phyloP scores from a whole-genome alignment of 2,888 invertebrate genomes.

The Volucella inanis region DNA sequence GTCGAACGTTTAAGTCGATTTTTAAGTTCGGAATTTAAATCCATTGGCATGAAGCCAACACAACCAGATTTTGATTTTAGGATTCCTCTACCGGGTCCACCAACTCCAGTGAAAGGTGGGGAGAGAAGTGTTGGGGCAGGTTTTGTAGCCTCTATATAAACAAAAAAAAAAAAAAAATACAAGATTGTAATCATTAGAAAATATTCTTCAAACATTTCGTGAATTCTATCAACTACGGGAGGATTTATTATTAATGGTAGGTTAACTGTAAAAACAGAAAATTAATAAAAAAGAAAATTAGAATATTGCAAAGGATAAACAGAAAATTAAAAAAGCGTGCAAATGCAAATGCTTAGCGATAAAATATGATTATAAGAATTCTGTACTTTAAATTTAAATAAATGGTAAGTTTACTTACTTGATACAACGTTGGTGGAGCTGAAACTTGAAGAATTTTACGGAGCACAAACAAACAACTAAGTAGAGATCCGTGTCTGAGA shows the following conservation, averaged over 20 bases:
- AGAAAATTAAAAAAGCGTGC: slow-evolving; percentile 56
- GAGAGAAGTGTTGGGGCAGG: slow-evolving; percentile 69
- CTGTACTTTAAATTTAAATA: neutral
- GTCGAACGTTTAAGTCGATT: slow-evolving; percentile 82
- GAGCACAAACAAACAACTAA: too few species aligned
- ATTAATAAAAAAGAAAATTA: slow-evolving; percentile 28
- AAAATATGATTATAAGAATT: neutral
- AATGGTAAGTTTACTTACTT: neutral
- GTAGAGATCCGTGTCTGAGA: too few species aligned
- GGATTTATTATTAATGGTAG: neutral
- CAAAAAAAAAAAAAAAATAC: neutral
- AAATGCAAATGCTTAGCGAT: slow-evolving; percentile 36
- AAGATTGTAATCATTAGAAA: slow-evolving; percentile 1
- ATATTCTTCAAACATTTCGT: neutral
- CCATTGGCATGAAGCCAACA: slow-evolving; percentile 81
- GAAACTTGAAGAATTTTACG: too few species aligned
- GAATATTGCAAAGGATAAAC: slow-evolving; percentile 22
- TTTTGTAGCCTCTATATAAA: slow-evolving; percentile 60
- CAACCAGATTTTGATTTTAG: slow-evolving; percentile 80
- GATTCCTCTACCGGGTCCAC: slow-evolving; percentile 79
- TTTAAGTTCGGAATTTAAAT: slow-evolving; percentile 82
- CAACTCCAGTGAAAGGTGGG: slow-evolving; percentile 55
- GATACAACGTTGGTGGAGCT: too few species aligned
- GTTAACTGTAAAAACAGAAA: slow-evolving; percentile 31
- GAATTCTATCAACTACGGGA: slow-evolving; percentile 6